Evolutionary conservation across 2,888 invertebrate genomes (phyloP).

Genomic region (Xylota sylvarum): DNA sequence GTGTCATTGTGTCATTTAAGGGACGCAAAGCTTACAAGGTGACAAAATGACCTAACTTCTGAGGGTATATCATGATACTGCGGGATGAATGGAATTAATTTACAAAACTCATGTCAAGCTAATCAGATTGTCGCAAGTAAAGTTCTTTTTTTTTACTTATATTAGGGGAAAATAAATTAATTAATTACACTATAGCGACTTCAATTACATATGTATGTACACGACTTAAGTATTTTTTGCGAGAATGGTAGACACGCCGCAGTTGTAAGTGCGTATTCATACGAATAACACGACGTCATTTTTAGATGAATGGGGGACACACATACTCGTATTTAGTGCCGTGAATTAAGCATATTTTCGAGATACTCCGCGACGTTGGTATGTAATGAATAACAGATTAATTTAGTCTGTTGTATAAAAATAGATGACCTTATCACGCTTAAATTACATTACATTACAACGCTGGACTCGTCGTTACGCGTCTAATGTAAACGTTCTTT

Average conservation of each 20-base stretch:
- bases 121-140: slow-evolving; percentile 50
- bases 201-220: slow-evolving; percentile 10
- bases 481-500: too few relatives aligned
- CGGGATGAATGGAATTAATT: slow-evolving; percentile 44
- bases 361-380: background rate
- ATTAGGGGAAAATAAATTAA: slow-evolving; percentile 35
- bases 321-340: background rate
- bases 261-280: background rate
- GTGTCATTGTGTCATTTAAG: slow-evolving; percentile 34
- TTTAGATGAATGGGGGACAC: background rate
- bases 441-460: too few relatives aligned
- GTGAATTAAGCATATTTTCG: background rate
- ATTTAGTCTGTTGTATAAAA: background rate
- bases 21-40: slow-evolving; percentile 11
- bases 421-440: too few relatives aligned
- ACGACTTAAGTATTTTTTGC: slow-evolving; percentile 4
- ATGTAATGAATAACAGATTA: background rate
- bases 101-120: slow-evolving; percentile 47
- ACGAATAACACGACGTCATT: background rate
- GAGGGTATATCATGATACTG: slow-evolving; percentile 38
- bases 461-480: too few relatives aligned
- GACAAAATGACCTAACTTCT: slow-evolving; percentile 44
- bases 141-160: slow-evolving; percentile 25
- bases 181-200: slow-evolving; percentile 15
- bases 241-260: background rate